These are phyloP conservation scores for Ptychoptera contaminata DNA, from an alignment of 2,888 invertebrate species.

Conservation along the genomic window DNA sequence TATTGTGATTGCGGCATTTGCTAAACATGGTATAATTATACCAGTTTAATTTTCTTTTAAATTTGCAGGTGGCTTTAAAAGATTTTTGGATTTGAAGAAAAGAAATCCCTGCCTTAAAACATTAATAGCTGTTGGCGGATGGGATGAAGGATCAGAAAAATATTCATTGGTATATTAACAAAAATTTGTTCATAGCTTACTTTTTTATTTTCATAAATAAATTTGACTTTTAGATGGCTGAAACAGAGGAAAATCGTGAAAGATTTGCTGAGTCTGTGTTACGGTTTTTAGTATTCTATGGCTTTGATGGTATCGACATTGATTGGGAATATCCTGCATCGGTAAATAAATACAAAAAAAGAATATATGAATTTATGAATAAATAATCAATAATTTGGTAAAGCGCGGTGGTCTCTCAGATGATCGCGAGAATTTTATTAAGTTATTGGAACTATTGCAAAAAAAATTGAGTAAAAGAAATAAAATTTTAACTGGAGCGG, in stretches of 20 bases:
- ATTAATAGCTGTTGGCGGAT: constrained; percentile 34
- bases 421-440: constrained; percentile 30
- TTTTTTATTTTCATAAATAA: not conserved
- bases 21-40: too few species aligned
- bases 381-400: not conserved
- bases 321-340: constrained; percentile 35
- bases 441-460: constrained; percentile 27
- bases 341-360: constrained; percentile 5
- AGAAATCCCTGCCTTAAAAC: constrained; percentile 29
- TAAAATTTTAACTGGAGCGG: constrained; percentile 32
- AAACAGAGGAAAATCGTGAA: constrained; percentile 19
- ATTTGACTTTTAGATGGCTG: constrained; percentile 27
- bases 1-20: too few species aligned
- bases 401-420: constrained; percentile 27
- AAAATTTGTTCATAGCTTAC: not conserved
- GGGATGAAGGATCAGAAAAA: constrained; percentile 33
- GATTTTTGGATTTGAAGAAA: constrained; percentile 28
- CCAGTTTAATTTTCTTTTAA: too few species aligned
- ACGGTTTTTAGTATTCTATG: constrained; percentile 26
- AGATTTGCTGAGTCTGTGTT: constrained; percentile 31
- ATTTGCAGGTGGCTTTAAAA: constrained; percentile 20
- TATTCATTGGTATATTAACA: constrained; percentile 25
- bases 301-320: constrained; percentile 35
- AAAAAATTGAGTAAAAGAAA: constrained; percentile 26
- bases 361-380: not conserved